phyloP scores from a whole-genome alignment of 2,113 vertebrate species.

The Charina bottae region DNA sequence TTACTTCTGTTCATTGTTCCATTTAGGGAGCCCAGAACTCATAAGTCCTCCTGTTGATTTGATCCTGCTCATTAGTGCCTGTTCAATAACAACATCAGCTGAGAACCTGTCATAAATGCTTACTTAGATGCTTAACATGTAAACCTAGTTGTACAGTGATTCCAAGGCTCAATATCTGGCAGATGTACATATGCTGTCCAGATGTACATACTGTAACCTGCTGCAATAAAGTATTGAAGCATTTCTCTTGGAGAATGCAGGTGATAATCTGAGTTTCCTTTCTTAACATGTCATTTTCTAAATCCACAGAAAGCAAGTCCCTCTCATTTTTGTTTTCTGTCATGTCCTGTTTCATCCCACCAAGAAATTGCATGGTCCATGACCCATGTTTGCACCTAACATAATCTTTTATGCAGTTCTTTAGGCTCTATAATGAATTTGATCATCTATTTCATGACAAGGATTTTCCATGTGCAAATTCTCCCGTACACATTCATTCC shows the following conservation, averaged over 20 bases:
- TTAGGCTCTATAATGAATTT: background rate
- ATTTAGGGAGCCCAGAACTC: background rate
- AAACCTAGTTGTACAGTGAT: background rate
- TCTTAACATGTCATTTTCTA: background rate
- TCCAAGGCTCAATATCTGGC: background rate
- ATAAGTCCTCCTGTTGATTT: background rate
- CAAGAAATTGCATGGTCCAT: background rate
- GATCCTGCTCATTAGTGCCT: background rate
- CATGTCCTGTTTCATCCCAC: background rate
- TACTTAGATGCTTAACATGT: background rate
- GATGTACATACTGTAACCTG: background rate
- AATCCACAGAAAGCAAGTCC: background rate
- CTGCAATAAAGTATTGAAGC: background rate
- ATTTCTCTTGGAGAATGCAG: background rate
- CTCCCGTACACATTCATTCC: background rate
- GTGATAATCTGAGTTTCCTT: background rate
- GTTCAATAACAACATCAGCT: background rate
- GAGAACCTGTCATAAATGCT: background rate
- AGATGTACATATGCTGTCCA: background rate
- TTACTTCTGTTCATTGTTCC: background rate
- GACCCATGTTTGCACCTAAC: background rate
- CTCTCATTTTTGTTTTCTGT: background rate
- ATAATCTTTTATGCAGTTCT: background rate
- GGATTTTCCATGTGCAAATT: no score
- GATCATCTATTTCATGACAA: background rate